These are phyloP conservation scores for Erinaceus europaeus DNA, from an alignment of 2,113 vertebrate genomes.

Conservation along the genomic window DNA sequence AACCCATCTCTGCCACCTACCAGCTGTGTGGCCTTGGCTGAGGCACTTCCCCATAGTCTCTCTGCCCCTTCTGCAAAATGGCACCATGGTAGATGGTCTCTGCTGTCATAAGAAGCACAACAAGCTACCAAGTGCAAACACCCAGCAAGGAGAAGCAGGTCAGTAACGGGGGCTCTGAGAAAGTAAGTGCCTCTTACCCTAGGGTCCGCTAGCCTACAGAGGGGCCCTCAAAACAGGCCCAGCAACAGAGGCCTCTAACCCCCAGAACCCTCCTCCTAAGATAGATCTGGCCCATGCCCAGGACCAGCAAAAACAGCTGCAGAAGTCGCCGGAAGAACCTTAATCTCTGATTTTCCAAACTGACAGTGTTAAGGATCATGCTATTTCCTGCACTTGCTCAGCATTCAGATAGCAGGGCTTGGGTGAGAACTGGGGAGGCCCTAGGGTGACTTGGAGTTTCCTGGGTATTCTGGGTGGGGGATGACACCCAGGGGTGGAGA, in stretches of 20 bases:
- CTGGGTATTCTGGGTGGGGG: neutral
- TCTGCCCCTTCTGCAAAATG: neutral
- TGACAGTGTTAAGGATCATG: slow-evolving; percentile 21
- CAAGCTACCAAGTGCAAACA: too few relatives aligned
- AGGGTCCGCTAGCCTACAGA: too few relatives aligned
- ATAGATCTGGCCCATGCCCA: neutral
- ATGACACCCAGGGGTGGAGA: neutral
- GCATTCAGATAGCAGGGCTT: neutral
- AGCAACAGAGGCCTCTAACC: too few relatives aligned
- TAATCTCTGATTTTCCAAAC: slow-evolving; percentile 51
- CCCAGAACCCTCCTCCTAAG: too few relatives aligned
- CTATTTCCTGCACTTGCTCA: slow-evolving; percentile 11
- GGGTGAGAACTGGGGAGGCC: neutral
- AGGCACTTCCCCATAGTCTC: neutral
- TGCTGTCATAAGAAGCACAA: too few relatives aligned
- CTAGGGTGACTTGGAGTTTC: neutral
- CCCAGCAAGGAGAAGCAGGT: too few relatives aligned
- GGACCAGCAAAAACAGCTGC: neutral
- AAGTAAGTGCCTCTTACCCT: too few relatives aligned
- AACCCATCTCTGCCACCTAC: neutral
- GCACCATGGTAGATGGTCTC: too few relatives aligned
- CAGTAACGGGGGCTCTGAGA: too few relatives aligned
- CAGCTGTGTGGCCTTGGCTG: neutral
- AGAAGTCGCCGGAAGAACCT: neutral
- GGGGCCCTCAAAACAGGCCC: too few relatives aligned